A percentile compares a stretch with the other conserved stretches of the same genome.
phyloP scores from a whole-genome alignment of 2,888 invertebrate species.

The Frankliniella fusca region DNA sequence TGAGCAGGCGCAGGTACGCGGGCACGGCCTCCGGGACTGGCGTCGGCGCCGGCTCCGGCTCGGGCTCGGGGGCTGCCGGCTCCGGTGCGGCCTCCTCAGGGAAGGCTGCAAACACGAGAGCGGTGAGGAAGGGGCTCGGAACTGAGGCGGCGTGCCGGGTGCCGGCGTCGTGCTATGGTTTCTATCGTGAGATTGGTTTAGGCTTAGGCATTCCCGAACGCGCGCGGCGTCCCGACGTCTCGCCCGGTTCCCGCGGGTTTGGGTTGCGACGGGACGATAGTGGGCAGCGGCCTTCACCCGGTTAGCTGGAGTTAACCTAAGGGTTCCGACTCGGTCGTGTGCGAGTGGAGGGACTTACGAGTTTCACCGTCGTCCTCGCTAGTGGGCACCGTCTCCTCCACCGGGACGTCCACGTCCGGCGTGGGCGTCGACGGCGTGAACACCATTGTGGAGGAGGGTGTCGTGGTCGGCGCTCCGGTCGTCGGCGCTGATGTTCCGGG shows the following conservation, averaged over 20 bases:
- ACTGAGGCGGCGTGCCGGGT: no score
- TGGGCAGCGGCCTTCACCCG: no score
- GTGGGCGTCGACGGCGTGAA: constrained; percentile 18
- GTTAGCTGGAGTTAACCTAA: no score
- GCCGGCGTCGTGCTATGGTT: no score
- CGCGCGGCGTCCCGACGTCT: no score
- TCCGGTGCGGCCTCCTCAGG: constrained; percentile 24
- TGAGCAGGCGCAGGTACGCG: constrained; percentile 28
- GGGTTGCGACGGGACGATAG: no score
- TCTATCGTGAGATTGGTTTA: no score
- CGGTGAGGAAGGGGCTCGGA: neutral
- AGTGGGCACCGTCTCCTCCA: neutral
- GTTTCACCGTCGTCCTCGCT: neutral
- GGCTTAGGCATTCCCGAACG: no score
- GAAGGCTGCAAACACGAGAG: neutral
- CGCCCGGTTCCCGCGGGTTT: no score
- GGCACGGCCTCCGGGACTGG: constrained; percentile 25
- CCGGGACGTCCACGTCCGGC: constrained; percentile 4
- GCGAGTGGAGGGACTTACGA: neutral
- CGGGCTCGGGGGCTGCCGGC: constrained; percentile 12
- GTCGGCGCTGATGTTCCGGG: neutral
- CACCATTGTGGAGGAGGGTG: constrained; percentile 18
- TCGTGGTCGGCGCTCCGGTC: neutral
- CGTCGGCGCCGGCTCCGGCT: neutral
- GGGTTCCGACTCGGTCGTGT: neutral